Evolutionary conservation across 2,888 invertebrate species (phyloP).

Genomic region (Eledone cirrhosa): DNA sequence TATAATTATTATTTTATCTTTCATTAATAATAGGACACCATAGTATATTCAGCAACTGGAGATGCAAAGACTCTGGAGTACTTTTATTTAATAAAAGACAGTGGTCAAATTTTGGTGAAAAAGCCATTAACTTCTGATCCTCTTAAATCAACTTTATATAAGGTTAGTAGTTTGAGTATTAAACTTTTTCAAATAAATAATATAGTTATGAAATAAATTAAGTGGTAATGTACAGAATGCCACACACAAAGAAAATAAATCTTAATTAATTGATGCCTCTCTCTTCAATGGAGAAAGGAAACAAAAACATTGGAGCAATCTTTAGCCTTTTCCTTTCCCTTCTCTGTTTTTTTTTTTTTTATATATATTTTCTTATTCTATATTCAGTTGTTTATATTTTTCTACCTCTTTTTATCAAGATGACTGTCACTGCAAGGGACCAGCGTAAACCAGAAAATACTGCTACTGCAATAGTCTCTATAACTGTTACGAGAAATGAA

Average conservation of each 20-base stretch:
- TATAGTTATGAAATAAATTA: too few species aligned
- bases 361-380: too few species aligned
- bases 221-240: too few species aligned
- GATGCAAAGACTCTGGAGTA: not conserved
- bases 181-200: too few species aligned
- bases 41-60: conserved; percentile 17
- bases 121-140: not conserved
- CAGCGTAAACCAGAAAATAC: not conserved
- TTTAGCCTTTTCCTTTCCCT: too few species aligned
- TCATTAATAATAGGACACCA: not conserved
- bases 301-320: too few species aligned
- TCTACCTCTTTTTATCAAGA: conserved; percentile 15
- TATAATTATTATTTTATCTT: not conserved
- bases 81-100: conserved; percentile 26
- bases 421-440: not conserved
- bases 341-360: too few species aligned
- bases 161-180: too few species aligned
- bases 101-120: conserved; percentile 26
- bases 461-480: conserved; percentile 11
- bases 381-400: too few species aligned
- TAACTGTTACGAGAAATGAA: conserved; percentile 20
- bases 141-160: not conserved
- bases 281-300: too few species aligned
- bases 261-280: too few species aligned
- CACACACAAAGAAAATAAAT: too few species aligned